phyloP scores from a whole-genome alignment of 2,888 invertebrate species.

The Sesia apiformis region DNA sequence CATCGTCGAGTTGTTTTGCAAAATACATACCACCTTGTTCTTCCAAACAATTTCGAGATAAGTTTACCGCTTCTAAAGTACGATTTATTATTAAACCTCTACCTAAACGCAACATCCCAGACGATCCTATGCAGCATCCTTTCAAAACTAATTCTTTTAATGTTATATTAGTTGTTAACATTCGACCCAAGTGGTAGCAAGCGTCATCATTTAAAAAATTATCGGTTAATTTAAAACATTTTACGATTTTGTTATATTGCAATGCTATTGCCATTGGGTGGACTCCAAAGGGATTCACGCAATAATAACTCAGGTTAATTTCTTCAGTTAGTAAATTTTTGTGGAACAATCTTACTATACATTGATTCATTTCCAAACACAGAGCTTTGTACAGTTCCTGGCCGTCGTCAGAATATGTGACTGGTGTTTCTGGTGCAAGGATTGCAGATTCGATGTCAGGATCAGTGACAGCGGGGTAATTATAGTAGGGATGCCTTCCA shows the following conservation, averaged over 20 bases:
- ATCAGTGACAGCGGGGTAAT: slow-evolving; percentile 27
- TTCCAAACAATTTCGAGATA: slow-evolving; percentile 25
- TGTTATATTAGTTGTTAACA: slow-evolving; percentile 24
- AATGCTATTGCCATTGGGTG: slow-evolving; percentile 31
- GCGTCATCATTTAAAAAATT: slow-evolving; percentile 33
- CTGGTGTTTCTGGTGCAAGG: slow-evolving; percentile 13
- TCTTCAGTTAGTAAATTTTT: slow-evolving; percentile 18
- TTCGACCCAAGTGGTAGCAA: slow-evolving; percentile 32
- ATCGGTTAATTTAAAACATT: slow-evolving; percentile 23
- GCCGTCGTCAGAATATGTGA: slow-evolving; percentile 25
- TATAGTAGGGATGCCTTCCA: slow-evolving; percentile 22
- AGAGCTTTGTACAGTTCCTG: slow-evolving; percentile 26
- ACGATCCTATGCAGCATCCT: slow-evolving; percentile 32
- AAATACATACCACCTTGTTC: slow-evolving; percentile 27
- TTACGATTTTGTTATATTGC: slow-evolving; percentile 24
- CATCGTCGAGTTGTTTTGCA: slow-evolving; percentile 18
- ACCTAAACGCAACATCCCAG: slow-evolving; percentile 23
- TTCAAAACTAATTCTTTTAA: slow-evolving; percentile 25
- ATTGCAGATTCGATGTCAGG: slow-evolving; percentile 33
- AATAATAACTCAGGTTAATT: slow-evolving; percentile 30
- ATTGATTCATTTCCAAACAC: slow-evolving; percentile 27
- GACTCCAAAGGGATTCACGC: slow-evolving; percentile 24
- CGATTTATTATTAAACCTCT: slow-evolving; percentile 18
- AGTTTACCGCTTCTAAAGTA: slow-evolving; percentile 18
- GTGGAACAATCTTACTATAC: slow-evolving; percentile 27